Percentiles rank a stretch among this genome's conserved stretches.
phyloP scores from a whole-genome alignment of 2,888 invertebrate species.

The Polydrusus pterygomalis region DNA sequence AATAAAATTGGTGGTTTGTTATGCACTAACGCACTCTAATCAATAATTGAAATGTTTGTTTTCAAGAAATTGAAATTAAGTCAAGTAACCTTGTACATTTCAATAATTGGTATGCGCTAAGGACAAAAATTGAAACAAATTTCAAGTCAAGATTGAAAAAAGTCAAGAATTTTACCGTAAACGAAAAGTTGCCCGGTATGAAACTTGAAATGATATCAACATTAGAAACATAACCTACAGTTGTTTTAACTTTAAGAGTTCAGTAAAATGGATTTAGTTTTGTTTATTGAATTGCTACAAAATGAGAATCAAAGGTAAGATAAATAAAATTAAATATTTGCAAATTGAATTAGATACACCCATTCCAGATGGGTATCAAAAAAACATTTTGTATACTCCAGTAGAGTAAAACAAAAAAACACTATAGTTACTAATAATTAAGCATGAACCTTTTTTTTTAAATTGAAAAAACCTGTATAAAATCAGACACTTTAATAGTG shows the following conservation, averaged over 20 bases:
- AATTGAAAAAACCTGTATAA: too few relatives aligned
- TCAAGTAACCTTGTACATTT: slow-evolving; percentile 25
- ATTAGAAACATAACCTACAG: not conserved
- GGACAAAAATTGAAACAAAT: slow-evolving; percentile 6
- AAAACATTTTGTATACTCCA: too few relatives aligned
- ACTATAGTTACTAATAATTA: too few relatives aligned
- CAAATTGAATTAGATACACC: not conserved
- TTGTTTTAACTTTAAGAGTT: not conserved
- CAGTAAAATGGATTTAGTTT: slow-evolving; percentile 9
- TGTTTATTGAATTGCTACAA: slow-evolving; percentile 3
- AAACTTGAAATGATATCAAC: slow-evolving; percentile 17
- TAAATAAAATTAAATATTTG: not conserved
- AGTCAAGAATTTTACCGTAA: slow-evolving; percentile 10
- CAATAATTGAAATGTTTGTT: slow-evolving; percentile 5
- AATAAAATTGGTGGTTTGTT: not conserved
- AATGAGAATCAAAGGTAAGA: slow-evolving; percentile 7
- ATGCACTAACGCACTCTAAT: not conserved
- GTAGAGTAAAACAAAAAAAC: too few relatives aligned
- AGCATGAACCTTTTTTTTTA: too few relatives aligned
- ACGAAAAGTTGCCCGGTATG: slow-evolving; percentile 3
- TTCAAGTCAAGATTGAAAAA: slow-evolving; percentile 11
- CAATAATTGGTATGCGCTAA: not conserved
- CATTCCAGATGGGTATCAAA: too few relatives aligned
- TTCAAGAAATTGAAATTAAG: slow-evolving; percentile 20
- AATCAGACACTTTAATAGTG: too few relatives aligned